phyloP scores from a whole-genome alignment of 1,140 invertebrate species.

The Papilio glaucus region DNA sequence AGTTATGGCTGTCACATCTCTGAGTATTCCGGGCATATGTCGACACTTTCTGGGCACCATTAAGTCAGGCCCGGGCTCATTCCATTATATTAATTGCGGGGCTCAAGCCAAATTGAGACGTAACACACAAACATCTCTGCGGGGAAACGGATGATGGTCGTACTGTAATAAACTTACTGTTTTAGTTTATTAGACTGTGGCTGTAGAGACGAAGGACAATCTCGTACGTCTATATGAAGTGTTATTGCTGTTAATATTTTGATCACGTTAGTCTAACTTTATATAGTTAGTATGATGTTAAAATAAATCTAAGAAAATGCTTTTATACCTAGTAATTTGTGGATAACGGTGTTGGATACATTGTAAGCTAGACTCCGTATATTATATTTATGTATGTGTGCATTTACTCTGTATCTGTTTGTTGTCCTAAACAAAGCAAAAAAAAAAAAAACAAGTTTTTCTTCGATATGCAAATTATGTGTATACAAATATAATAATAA shows the following conservation, averaged over 20 bases:
- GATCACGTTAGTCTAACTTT: neutral
- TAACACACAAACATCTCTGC: conserved; percentile 28
- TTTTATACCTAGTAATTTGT: too few relatives aligned
- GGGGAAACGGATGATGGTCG: conserved; percentile 23
- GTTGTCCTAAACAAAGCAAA: too few relatives aligned
- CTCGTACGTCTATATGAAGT: neutral
- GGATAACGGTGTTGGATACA: too few relatives aligned
- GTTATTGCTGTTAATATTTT: neutral
- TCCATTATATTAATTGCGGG: conserved; percentile 37
- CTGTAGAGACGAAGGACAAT: neutral
- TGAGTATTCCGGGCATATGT: conserved; percentile 26
- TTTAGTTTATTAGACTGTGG: conserved; percentile 33
- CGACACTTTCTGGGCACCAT: conserved; percentile 20
- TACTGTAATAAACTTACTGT: conserved; percentile 35
- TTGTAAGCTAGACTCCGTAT: too few relatives aligned
- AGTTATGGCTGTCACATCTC: neutral
- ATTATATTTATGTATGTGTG: too few relatives aligned
- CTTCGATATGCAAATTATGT: too few relatives aligned
- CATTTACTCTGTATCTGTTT: too few relatives aligned
- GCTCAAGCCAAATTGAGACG: conserved; percentile 37
- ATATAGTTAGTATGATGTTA: too few relatives aligned
- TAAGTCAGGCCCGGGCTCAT: conserved; percentile 20
- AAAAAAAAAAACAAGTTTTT: too few relatives aligned
- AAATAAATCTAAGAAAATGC: too few relatives aligned
- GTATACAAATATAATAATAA: too few relatives aligned